Base-by-base conservation (phyloP, 2,113 vertebrate species). In the Notothenia coriiceps region DNA sequence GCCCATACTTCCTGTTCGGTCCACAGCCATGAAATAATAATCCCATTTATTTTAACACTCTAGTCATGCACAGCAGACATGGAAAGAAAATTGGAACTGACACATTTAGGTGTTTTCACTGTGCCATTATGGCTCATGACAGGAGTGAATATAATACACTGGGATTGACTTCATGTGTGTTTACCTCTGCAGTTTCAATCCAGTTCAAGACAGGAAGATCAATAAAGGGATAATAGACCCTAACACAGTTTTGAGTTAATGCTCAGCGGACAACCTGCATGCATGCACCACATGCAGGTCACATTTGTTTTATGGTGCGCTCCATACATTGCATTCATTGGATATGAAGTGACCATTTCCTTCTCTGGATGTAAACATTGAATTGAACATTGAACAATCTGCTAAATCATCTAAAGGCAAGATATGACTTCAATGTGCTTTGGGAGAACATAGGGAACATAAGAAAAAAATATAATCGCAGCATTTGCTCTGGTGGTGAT, bases 141-240 rank as follows among this genome's bases (percentile, higher is more conserved):
- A 69, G 4, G 69, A 79, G 67, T 44, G 83, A 52, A 86, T 78
- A 60, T 77, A 87, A 90, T 70, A 52, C 35, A 44, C 64, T 57
- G 64, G 50, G 74, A 80, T 74, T 83, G 56, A 84, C 64, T 73
- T 78, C 40, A 50, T 67, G 60, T 82, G 61, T 50, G 63, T 52
- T 81, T 77, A 70, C 66, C 49, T 71, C 63, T 35, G 66, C 60
- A 22, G 63, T 69, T 68, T 72, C 72, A 51, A 72, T 80, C 67
- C 59, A 64, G 54, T 55, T 70, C 59, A 61, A 44, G 70, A 44
- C 74, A 69, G 65, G 25, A 35, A 50, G 50, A 86, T 91, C 89
- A 80, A 89, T 91, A 87, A 47, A 73, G 59, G 55, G 64, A 85
- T 75, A 86, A 89, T 44, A 49, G 73, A 62, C 57, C 40, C 14